Base-by-base conservation (phyloP, 2,888 invertebrate genomes). In the Nipponacmea schrenckii region DNA sequence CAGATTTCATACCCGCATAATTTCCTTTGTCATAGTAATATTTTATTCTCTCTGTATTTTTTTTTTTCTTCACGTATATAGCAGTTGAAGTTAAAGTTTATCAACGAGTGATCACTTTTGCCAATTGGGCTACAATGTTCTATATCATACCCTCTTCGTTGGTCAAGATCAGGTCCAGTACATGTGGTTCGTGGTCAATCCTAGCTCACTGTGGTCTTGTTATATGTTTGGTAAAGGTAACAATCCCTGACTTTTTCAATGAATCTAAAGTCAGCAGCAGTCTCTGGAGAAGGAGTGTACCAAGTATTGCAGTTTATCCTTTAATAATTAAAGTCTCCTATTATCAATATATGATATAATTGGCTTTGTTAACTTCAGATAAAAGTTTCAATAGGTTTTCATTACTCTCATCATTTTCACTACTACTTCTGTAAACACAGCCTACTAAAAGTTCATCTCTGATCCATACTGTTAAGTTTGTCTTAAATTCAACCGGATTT, bases 81-180 rank as follows among this genome's bases (percentile, higher is more conserved):
- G 4, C 48, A 48, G 4, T 48, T 48, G n/a, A 48, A 48, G n/a
- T 14, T 48, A 48, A 48, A 48, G 48, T 48, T 48, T 17, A 48
- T 48, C 2, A 48, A 17, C n/a, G 48, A 48, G 48, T 48, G 48
- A n/a, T 48, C 48, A 48, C 67, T 67, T 48, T 67, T 67, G n/a
- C 67, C 67, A 2, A 67, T n/a, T 2, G 67, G 67, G 8, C 50
- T 27, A 26, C 50, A 14, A 24, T 67, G 27, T 12, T 48, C 24
- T 10, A 69, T 14, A 46, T 72, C 72, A 72, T 72, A n/a, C 56
- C 64, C 27, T 72, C 69, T 45, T 72, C 72, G 63, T 70, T 72
- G 4, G 72, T 72, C 7, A 72, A 31, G 10, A 72, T 64, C 62
- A 72, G 44, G 63, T 72, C 72, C 27, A 72, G 20, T 1, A 72